Evolutionary conservation across 1,140 invertebrate genomes (phyloP), one percentile per base, ranked within the genome.

Genomic region (Carcinoscorpius rotundicauda): DNA sequence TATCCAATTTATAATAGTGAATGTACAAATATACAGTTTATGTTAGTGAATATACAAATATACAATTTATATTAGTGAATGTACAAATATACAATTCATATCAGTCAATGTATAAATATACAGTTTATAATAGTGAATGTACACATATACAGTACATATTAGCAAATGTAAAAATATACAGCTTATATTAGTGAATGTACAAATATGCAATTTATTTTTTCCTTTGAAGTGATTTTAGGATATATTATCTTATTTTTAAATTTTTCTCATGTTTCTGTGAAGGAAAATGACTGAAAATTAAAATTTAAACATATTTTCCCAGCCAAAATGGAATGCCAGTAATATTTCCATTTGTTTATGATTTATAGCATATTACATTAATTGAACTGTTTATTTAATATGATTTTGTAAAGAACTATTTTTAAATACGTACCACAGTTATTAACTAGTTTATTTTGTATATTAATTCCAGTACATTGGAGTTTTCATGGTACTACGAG

Each of bases 401-500:
- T 29, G 29, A 29, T 29, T 61, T 51, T 61, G 4, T 51, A 48
- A 52, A 5, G 10, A 52, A 51, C 51, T 5, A 52, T 4, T 8
- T 49, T 55, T 4, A 63, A 48, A 58, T 55, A n/a, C 57, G 49
- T 63, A 48, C 50, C 52, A 11, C 9, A 52, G 9, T 61, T 50
- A 52, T 60, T 5, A 60, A 50, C 9, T 62, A 5, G 29, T 62
- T n/a, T 9, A 11, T 3, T 8, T 50, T 58, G 4, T 57, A 4
- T 61, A 60, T 29, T 56, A 63, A n/a, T 4, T 66, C 50, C 29
- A 91, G 87, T 74, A 82, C 53, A 93, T 84, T 71, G 76, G 75
- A 51, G 79, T 82, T 77, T 99, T 99, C 77, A 80, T 97, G 4
- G 75, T 92, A 11, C 88, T 95, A 73, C 83, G 97, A 61, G 87